Conservation (phyloP, 2,888 invertebrate genomes). For the Campoletis raptor region DNA sequence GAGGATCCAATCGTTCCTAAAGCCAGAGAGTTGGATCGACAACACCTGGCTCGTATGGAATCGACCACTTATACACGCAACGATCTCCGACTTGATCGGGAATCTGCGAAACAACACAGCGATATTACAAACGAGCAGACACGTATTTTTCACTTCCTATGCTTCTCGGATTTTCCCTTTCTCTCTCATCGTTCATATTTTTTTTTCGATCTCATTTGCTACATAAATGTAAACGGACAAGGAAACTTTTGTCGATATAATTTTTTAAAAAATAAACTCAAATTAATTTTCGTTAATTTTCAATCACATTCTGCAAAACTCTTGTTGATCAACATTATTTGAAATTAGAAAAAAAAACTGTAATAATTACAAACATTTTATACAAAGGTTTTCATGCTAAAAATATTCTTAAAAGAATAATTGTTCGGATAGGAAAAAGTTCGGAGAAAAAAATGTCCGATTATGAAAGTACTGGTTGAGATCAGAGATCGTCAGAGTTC, state of each 20-base stretch:
- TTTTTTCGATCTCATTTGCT: constrained; percentile 28
- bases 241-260: background rate
- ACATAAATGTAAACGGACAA: background rate
- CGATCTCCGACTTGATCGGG: constrained; percentile 33
- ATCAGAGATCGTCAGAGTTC: background rate
- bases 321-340: background rate
- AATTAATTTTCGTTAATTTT: too few species aligned
- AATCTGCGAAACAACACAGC: constrained; percentile 45
- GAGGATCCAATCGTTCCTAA: constrained; percentile 42
- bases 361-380: background rate
- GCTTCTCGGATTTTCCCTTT: constrained; percentile 13
- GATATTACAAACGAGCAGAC: constrained; percentile 37
- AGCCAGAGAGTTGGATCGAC: constrained; percentile 31
- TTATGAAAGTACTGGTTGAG: background rate
- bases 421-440: background rate
- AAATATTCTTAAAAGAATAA: background rate
- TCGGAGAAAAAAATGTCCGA: background rate
- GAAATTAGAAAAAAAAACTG: background rate
- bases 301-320: background rate
- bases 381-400: background rate
- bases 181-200: constrained; percentile 47
- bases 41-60: constrained; percentile 63
- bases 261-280: too few species aligned
- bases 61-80: constrained; percentile 57
- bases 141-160: constrained; percentile 27